Evolutionary conservation across 2,888 invertebrate genomes (phyloP).

Genomic region (Copidosoma aretas): DNA sequence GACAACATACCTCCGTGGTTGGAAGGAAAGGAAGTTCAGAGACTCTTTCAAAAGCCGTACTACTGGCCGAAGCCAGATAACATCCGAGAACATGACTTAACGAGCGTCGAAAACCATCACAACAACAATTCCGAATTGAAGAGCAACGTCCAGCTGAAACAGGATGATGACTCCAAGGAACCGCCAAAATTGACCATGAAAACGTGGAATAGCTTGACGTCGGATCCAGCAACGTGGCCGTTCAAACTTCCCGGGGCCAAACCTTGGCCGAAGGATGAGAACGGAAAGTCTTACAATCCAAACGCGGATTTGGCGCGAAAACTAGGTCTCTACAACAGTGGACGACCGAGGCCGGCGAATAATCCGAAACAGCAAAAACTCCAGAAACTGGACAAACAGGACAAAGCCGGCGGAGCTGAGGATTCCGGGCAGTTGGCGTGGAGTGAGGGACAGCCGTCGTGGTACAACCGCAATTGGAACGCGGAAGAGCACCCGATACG

Average conservation of each 20-base stretch:
- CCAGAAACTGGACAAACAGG: constrained; percentile 18
- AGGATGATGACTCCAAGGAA: constrained; percentile 37
- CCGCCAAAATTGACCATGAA: constrained; percentile 53
- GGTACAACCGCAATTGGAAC: constrained; percentile 18
- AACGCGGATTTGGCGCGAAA: constrained; percentile 57
- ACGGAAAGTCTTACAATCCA: constrained; percentile 57
- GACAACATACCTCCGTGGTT: constrained; percentile 36
- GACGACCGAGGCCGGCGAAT: constrained; percentile 7
- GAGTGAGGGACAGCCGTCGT: constrained; percentile 8
- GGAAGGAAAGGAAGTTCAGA: constrained; percentile 24
- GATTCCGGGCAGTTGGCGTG: not conserved
- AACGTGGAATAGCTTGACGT: constrained; percentile 55
- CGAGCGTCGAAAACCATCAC: constrained; percentile 3
- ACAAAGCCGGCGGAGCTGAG: constrained; percentile 6
- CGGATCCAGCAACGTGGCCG: constrained; percentile 59
- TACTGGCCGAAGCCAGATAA: constrained; percentile 39
- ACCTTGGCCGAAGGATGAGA: constrained; percentile 58
- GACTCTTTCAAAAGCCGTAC: constrained; percentile 21
- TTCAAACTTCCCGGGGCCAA: constrained; percentile 55
- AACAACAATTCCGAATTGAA: constrained; percentile 34
- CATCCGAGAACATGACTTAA: constrained; percentile 9
- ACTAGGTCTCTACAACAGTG: constrained; percentile 52
- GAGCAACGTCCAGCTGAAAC: constrained; percentile 33
- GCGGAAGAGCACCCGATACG: constrained; percentile 39
- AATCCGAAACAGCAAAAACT: constrained; percentile 28